Evolutionary conservation across 2,797 vertebrate species (phyloP), one percentile per base, ranked within the genome.

Genomic region (Microtus agrestis): DNA sequence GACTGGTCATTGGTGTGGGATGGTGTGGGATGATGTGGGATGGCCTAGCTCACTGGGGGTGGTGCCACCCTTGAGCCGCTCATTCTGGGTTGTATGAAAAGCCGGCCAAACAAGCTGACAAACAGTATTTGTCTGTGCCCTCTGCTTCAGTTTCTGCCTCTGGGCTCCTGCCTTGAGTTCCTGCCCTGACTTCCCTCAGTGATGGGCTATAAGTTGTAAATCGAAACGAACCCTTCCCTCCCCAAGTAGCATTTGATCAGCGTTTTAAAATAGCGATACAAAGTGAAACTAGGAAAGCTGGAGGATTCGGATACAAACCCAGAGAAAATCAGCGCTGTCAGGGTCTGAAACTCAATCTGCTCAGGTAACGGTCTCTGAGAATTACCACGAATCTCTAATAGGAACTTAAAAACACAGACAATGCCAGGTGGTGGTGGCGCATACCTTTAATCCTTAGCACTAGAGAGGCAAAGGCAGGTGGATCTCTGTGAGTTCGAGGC

Each of bases 401-500:
- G 37, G 91, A 85, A n/a, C 31, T 51, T 37, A 77, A 63, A 43
- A 43, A 19, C 14, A 21, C n/a, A 56, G 51, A 37, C 86, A 40
- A 0, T 7, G 37, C 5, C 5, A 2, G 71, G 11, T 23, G 12
- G 23, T 13, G 40, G 71, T 1, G 21, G 71, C 0, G 2, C 11
- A 25, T 0, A 12, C 71, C 23, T 74, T 74, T 74, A 43, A 74
- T 74, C 71, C 71, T 25, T 25, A 74, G 37, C 71, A 74, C 37
- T 6, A 0, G 2, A 8, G 40, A 74, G 71, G 37, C 71, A 43
- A 40, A 74, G 37, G 23, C 71, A 74, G 23, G 23, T 0, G 3
- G 71, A 27, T 74, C 71, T 43, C 71, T 27, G 40, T 74, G 71
- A 43, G 2, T 74, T 43, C 2, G 2, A 74, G 37, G 71, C 5